Conservation (phyloP, 2,113 vertebrate genomes). For the Rhea pennata region DNA sequence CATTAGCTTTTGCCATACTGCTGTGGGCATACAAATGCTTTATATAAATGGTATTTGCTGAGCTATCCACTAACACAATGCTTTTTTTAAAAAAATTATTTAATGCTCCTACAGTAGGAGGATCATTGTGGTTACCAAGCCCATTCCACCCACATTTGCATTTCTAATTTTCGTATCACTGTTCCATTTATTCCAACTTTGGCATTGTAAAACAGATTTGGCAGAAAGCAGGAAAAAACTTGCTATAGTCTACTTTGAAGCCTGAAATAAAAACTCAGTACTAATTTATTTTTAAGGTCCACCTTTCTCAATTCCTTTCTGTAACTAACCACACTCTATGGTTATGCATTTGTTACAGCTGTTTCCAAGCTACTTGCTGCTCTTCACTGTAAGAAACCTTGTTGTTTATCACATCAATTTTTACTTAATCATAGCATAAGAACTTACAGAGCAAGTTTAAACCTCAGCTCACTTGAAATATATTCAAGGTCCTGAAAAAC, state of each 20-base stretch:
- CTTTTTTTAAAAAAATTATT: background rate
- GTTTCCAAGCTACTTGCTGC: background rate
- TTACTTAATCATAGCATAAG: background rate
- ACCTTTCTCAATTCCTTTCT: background rate
- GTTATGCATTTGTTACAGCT: background rate
- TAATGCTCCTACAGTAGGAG: background rate
- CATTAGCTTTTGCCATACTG: background rate
- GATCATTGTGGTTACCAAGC: background rate
- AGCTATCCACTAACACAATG: background rate
- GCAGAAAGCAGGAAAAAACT: background rate
- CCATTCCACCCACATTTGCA: background rate
- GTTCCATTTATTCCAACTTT: background rate
- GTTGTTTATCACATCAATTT: background rate
- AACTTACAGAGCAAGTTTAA: constrained; percentile 15
- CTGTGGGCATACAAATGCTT: background rate
- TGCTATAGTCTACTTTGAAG: background rate
- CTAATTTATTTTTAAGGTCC: background rate
- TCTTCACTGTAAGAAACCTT: background rate
- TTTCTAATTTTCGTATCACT: background rate
- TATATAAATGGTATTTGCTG: background rate
- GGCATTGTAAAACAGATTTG: background rate
- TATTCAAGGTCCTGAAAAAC: constrained; percentile 32
- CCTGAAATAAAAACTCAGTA: background rate
- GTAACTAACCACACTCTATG: background rate
- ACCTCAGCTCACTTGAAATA: background rate